A percentile compares a stretch with the other conserved stretches of the same genome.
Evolutionary conservation across 2,888 invertebrate species (phyloP).

Genomic region (Agrotis puta): DNA sequence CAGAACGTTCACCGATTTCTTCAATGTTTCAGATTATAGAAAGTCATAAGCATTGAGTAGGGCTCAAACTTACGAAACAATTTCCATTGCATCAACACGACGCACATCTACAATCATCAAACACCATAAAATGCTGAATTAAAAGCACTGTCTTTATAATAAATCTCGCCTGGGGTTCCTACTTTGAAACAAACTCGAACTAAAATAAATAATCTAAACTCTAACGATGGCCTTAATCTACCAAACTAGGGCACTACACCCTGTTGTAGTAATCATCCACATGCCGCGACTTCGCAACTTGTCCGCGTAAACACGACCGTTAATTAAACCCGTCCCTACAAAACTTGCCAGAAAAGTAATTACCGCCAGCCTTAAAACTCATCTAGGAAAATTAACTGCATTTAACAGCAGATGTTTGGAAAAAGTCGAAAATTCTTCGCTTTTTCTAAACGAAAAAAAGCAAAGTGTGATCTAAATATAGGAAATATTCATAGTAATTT

Average conservation of each 20-base stretch:
- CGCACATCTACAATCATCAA: too few relatives aligned
- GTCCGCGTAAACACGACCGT: constrained; percentile 2
- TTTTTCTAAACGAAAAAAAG: background rate
- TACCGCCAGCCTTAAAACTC: constrained; percentile 21
- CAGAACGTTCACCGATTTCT: too few relatives aligned
- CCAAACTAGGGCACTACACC: constrained; percentile 1
- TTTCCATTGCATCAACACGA: background rate
- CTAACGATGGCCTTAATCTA: background rate
- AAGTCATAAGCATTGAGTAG: too few relatives aligned
- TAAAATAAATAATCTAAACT: background rate
- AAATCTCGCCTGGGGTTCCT: background rate
- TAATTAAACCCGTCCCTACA: constrained; percentile 36
- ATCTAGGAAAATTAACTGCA: background rate
- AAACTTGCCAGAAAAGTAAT: constrained; percentile 30
- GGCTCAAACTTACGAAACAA: background rate
- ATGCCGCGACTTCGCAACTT: constrained; percentile 13
- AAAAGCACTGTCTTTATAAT: background rate
- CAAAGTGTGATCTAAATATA: background rate
- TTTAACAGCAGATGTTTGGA: background rate
- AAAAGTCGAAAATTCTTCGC: background rate
- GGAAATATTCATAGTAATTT: background rate
- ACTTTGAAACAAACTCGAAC: background rate
- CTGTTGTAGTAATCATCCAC: constrained; percentile 1
- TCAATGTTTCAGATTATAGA: too few relatives aligned
- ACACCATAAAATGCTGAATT: too few relatives aligned